Conservation (phyloP, 2,113 vertebrate species). For the Carlito syrichta region DNA sequence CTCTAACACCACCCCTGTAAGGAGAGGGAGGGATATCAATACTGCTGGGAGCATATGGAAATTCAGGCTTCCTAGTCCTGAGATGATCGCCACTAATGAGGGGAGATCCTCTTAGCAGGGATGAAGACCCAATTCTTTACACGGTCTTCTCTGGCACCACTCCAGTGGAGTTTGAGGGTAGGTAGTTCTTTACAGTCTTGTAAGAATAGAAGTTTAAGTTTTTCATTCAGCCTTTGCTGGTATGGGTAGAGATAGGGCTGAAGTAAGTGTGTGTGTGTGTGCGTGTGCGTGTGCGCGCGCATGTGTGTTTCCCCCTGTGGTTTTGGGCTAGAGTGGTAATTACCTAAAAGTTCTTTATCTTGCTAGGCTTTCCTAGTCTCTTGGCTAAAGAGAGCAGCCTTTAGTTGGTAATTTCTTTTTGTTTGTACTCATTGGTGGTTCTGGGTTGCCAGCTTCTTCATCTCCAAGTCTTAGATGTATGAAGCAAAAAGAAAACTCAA, state of each 20-base stretch:
- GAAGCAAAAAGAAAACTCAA: conserved; percentile 27
- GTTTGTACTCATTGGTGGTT: not conserved
- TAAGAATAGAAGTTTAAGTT: not conserved
- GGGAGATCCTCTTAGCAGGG: not conserved
- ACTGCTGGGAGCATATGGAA: not conserved
- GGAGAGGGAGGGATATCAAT: not conserved
- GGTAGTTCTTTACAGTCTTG: not conserved
- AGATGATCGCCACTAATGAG: not conserved
- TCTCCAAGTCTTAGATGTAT: not conserved
- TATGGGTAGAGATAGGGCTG: not conserved
- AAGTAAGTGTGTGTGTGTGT: too few species aligned
- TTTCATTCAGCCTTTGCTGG: not conserved
- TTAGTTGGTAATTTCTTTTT: not conserved
- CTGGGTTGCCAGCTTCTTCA: not conserved
- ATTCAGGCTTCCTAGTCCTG: not conserved
- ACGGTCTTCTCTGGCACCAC: not conserved
- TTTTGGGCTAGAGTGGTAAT: not conserved
- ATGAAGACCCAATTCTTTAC: not conserved
- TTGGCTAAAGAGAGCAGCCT: not conserved
- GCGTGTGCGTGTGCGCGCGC: too few species aligned
- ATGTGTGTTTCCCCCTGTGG: too few species aligned
- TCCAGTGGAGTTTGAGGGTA: not conserved
- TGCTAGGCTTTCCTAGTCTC: not conserved
- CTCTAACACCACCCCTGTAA: not conserved
- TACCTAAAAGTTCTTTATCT: not conserved